phyloP scores from a whole-genome alignment of 2,797 vertebrate genomes.

The Pipistrellus pygmaeus region DNA sequence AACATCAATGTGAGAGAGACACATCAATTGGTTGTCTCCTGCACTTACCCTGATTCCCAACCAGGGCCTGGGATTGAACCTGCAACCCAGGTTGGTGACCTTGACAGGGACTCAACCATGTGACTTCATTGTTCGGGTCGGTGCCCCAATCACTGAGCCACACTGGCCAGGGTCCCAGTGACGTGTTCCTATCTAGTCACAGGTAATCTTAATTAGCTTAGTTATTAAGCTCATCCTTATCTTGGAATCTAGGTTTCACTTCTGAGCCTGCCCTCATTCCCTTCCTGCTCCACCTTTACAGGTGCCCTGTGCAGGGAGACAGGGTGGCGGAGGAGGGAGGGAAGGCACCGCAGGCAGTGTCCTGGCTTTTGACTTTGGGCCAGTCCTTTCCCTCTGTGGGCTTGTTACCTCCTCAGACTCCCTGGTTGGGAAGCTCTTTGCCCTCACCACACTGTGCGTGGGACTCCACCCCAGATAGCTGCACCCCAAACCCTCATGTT shows the following conservation, averaged over 20 bases:
- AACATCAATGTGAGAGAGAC: too few relatives aligned
- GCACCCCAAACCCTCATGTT: neutral
- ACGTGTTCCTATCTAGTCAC: neutral
- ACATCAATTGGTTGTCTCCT: too few relatives aligned
- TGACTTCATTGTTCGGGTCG: too few relatives aligned
- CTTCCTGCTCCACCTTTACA: neutral
- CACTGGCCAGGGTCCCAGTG: too few relatives aligned
- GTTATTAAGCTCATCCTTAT: neutral
- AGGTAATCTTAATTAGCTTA: conserved; percentile 33
- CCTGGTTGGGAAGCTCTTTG: neutral
- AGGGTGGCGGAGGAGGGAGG: neutral
- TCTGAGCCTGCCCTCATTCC: neutral
- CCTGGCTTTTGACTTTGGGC: neutral
- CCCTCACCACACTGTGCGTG: neutral
- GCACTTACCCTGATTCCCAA: too few relatives aligned
- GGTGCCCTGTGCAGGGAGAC: neutral
- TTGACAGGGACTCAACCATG: too few relatives aligned
- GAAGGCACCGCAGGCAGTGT: neutral
- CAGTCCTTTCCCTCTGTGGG: neutral
- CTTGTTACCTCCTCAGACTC: neutral
- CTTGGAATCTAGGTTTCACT: neutral
- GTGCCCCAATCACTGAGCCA: too few relatives aligned
- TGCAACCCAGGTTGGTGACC: too few relatives aligned
- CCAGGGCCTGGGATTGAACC: too few relatives aligned
- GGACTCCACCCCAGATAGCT: neutral